phyloP scores from a whole-genome alignment of 2,797 vertebrate species.

The Sphaeramia orbicularis region DNA sequence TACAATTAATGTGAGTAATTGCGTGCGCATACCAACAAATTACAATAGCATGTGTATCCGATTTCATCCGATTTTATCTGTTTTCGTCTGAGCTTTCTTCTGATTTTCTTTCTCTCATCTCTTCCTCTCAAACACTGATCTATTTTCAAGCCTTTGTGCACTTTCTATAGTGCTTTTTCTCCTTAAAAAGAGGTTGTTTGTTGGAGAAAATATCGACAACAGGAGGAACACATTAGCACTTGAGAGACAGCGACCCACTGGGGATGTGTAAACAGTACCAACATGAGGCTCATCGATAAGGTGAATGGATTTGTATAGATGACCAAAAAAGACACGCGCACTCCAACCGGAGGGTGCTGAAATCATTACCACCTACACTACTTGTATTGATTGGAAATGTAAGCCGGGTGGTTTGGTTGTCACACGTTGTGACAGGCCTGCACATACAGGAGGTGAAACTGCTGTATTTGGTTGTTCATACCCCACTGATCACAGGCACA shows the following conservation, averaged over 20 bases:
- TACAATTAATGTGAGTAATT: not conserved
- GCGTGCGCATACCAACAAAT: constrained; percentile 14
- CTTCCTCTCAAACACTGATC: constrained; percentile 23
- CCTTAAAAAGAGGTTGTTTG: constrained; percentile 52
- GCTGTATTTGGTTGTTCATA: constrained; percentile 47
- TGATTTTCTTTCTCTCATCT: constrained; percentile 33
- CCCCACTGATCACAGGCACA: constrained; percentile 38
- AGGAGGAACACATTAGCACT: constrained; percentile 61
- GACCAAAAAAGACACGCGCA: constrained; percentile 61
- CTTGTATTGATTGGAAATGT: constrained; percentile 61
- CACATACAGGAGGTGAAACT: constrained; percentile 38
- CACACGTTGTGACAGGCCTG: constrained; percentile 10
- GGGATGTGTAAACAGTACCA: constrained; percentile 67
- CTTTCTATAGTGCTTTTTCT: constrained; percentile 15
- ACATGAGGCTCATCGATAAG: constrained; percentile 63
- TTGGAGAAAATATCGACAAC: constrained; percentile 60
- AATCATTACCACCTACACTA: constrained; percentile 70
- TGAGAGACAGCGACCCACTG: constrained; percentile 59
- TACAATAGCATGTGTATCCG: constrained; percentile 10
- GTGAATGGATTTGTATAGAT: constrained; percentile 68
- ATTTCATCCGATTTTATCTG: constrained; percentile 5
- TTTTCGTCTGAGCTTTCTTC: constrained; percentile 25
- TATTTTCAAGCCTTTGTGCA: constrained; percentile 14
- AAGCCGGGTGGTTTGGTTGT: constrained; percentile 18
- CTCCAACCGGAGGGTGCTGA: constrained; percentile 50